A percentile compares a stretch with the other conserved stretches of the same genome.
Evolutionary conservation across 2,113 vertebrate species (phyloP).

Genomic region (Crotalus tigris): DNA sequence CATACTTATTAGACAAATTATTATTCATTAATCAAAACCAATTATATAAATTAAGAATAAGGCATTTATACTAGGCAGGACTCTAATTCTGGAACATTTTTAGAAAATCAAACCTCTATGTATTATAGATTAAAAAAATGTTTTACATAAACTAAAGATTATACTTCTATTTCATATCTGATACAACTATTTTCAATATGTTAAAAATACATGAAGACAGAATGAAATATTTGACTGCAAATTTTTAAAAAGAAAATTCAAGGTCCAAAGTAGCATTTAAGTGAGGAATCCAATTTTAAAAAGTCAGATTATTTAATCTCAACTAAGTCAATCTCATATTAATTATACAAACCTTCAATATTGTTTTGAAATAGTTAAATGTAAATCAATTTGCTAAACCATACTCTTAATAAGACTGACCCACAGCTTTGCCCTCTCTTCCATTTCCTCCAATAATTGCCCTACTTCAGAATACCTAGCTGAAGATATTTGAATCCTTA

Average conservation of each 20-base stretch:
- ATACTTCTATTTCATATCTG: not conserved
- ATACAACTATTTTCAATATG: not conserved
- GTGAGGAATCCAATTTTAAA: not conserved
- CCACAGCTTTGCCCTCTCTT: not conserved
- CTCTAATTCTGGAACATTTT: not conserved
- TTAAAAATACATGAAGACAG: not conserved
- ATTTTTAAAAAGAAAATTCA: not conserved
- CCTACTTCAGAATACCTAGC: not conserved
- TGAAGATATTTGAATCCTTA: not conserved
- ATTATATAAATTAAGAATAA: not conserved
- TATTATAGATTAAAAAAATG: not conserved
- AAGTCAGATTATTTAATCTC: not conserved
- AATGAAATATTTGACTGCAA: not conserved
- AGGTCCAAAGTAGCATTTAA: not conserved
- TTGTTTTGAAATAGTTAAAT: not conserved
- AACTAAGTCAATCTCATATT: not conserved
- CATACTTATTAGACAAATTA: not conserved
- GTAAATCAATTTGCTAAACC: not conserved
- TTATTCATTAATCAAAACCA: not conserved
- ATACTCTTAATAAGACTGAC: not conserved
- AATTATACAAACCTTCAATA: not conserved
- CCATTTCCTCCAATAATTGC: not conserved
- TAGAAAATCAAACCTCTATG: not conserved
- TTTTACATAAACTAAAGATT: not conserved
- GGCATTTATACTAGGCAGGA: not conserved